Evolutionary conservation across 2,113 vertebrate species (phyloP).

Genomic region (Notarius lentiginosus): DNA sequence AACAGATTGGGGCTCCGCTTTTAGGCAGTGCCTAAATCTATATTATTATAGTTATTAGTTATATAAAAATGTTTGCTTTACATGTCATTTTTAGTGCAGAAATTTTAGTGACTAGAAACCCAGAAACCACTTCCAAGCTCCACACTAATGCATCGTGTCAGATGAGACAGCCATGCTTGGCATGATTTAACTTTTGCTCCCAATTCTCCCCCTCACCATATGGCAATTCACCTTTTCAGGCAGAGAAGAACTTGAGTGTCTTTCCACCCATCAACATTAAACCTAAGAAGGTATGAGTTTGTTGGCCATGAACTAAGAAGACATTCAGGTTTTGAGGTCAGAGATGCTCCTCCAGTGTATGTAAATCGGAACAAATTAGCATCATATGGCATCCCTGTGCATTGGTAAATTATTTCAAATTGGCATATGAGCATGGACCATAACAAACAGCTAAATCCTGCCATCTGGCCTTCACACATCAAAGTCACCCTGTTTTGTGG

Average conservation of each 20-base stretch:
- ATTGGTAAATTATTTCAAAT: slow-evolving; percentile 27
- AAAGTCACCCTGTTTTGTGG: slow-evolving; percentile 47
- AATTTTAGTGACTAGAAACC: neutral
- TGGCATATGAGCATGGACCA: slow-evolving; percentile 48
- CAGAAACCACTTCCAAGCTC: slow-evolving; percentile 7
- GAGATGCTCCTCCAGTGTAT: slow-evolving; percentile 43
- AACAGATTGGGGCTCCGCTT: too few relatives aligned
- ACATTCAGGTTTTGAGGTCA: slow-evolving; percentile 46
- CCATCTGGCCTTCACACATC: slow-evolving; percentile 54
- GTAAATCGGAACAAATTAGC: slow-evolving; percentile 57
- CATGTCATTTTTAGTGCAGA: neutral
- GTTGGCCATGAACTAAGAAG: slow-evolving; percentile 33
- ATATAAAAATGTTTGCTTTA: neutral
- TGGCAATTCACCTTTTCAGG: slow-evolving; percentile 43
- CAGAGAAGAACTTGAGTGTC: neutral
- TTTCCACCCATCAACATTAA: slow-evolving; percentile 16
- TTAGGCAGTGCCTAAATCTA: too few relatives aligned
- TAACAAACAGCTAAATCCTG: slow-evolving; percentile 30
- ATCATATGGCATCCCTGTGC: slow-evolving; percentile 46
- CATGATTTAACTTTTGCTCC: slow-evolving; percentile 13
- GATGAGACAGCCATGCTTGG: slow-evolving; percentile 33
- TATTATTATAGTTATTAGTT: too few relatives aligned
- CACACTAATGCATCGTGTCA: slow-evolving; percentile 48
- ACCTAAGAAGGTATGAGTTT: slow-evolving; percentile 39
- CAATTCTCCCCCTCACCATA: slow-evolving; percentile 46